Percentiles rank a stretch among this genome's conserved stretches.
These are phyloP conservation scores for Lordiphosa stackelbergi DNA, from an alignment of 1,140 invertebrate genomes.

Conservation along the genomic window DNA sequence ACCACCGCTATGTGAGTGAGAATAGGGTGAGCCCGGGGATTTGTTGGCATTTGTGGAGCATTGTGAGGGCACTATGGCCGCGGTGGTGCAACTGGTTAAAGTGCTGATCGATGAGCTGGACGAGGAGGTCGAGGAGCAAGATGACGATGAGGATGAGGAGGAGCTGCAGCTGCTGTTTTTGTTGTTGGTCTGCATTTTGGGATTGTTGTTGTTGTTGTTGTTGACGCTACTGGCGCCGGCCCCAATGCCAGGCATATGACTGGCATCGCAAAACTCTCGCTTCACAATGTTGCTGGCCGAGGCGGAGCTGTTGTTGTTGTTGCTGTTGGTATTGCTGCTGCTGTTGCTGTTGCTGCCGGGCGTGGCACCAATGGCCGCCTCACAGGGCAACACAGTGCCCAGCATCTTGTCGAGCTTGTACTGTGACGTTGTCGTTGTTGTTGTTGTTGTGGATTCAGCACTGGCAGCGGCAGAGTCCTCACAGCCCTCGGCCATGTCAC, in stretches of 20 bases:
- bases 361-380: slow-evolving; percentile 66
- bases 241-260: slow-evolving; percentile 53
- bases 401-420: slow-evolving; percentile 70
- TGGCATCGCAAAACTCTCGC: slow-evolving; percentile 71
- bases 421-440: slow-evolving; percentile 26
- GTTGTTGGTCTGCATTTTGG: slow-evolving; percentile 46
- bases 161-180: slow-evolving; percentile 45
- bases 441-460: slow-evolving; percentile 64
- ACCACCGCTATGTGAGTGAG: slow-evolving; percentile 42
- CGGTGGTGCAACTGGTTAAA: slow-evolving; percentile 68
- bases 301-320: slow-evolving; percentile 14
- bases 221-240: slow-evolving; percentile 45
- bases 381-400: slow-evolving; percentile 74
- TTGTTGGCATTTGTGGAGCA: slow-evolving; percentile 74
- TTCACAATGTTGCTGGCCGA: slow-evolving; percentile 62
- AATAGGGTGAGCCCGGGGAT: slow-evolving; percentile 57
- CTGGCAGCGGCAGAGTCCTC: slow-evolving; percentile 68
- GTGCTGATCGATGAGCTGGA: slow-evolving; percentile 67
- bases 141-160: slow-evolving; percentile 65
- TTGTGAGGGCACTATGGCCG: slow-evolving; percentile 68
- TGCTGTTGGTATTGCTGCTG: slow-evolving; percentile 27
- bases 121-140: slow-evolving; percentile 61
- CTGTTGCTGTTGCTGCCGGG: slow-evolving; percentile 43
- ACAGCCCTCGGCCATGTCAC: slow-evolving; percentile 77
- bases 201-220: slow-evolving; percentile 48